Percentiles rank a stretch among this genome's conserved stretches.
These are phyloP conservation scores for Telenomus remus DNA, from an alignment of 1,140 invertebrate genomes.

Conservation along the genomic window DNA sequence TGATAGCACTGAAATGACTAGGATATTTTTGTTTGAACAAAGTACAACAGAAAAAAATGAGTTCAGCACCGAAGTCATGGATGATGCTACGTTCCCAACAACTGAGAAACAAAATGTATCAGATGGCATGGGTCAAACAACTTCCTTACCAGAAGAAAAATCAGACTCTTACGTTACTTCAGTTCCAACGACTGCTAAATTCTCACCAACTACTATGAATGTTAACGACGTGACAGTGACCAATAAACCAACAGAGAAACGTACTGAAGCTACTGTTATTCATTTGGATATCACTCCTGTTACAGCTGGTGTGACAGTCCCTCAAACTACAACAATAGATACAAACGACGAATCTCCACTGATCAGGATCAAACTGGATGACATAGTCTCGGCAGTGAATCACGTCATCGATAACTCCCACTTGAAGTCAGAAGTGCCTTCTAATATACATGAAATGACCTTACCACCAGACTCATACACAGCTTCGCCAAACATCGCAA, in stretches of 20 bases:
- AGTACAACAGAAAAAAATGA: conserved; percentile 19
- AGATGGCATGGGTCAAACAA: neutral
- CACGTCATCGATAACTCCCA: conserved; percentile 61
- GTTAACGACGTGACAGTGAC: neutral
- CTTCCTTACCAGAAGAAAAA: conserved; percentile 5
- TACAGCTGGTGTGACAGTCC: conserved; percentile 19
- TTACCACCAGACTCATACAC: conserved; percentile 52
- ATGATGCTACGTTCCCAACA: conserved; percentile 8
- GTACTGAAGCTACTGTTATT: conserved; percentile 58
- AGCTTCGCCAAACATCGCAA: conserved; percentile 60
- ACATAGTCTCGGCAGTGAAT: conserved; percentile 61
- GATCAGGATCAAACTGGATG: conserved; percentile 64
- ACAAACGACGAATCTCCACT: conserved; percentile 61
- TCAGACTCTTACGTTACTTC: conserved; percentile 1
- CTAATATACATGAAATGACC: conserved; percentile 25
- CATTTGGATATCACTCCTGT: conserved; percentile 57
- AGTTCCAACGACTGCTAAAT: neutral
- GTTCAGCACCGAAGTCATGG: conserved; percentile 12
- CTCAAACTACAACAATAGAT: conserved; percentile 25
- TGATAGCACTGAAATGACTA: conserved; percentile 13
- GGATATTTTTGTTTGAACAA: conserved; percentile 13
- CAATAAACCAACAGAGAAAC: conserved; percentile 28
- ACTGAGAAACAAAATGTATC: conserved; percentile 16
- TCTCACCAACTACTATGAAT: neutral
- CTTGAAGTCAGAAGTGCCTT: conserved; percentile 25